Evolutionary conservation across 2,113 vertebrate species (phyloP), one percentile per base, ranked within the genome.

Genomic region (Hippoglossus stenolepis): DNA sequence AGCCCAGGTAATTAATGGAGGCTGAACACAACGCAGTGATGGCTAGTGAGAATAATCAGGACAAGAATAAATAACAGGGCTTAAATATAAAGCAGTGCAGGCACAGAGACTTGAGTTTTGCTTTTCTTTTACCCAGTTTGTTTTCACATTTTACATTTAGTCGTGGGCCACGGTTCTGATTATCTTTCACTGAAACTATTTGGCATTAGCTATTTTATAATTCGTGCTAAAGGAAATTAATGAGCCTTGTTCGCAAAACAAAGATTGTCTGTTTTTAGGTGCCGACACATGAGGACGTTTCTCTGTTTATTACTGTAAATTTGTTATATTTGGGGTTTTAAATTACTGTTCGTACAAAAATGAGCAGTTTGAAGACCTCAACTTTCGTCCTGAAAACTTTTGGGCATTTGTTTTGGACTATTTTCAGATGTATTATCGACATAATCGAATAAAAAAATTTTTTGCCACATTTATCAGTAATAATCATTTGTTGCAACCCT

Each of bases 1-100:
- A 65, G 18, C 66, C 72, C 10, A 2, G 64, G 62, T 65, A 68
- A 76, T 72, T 77, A 82, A 79, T 35, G 67, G 26, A 62, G 70
- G 61, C 18, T 61, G 73, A 82, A 73, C 64, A 60, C 17, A 11
- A 10, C 4, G 28, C 62, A 26, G 49, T 21, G 7, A 65, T 72
- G 35, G 64, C 24, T 13, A 49, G 61, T 68, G 21, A 53, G 31
- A 43, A 72, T 56, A 47, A 40, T 35, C 56, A 61, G 28, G 24
- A 58, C 8, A 26, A 17, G 2, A 26, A 28, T n/a, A 54, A 49
- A 49, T 49, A 49, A 49, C 45, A 6, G 45, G 45, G 2, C 45
- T 49, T 18, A 5, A 17, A 17, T 18, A 6, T 18, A 18, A 49
- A 17, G 45, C 45, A 49, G 17, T 49, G 45, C 17, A 5, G 45